phyloP scores from a whole-genome alignment of 2,888 invertebrate genomes.

The Bombylius discolor region DNA sequence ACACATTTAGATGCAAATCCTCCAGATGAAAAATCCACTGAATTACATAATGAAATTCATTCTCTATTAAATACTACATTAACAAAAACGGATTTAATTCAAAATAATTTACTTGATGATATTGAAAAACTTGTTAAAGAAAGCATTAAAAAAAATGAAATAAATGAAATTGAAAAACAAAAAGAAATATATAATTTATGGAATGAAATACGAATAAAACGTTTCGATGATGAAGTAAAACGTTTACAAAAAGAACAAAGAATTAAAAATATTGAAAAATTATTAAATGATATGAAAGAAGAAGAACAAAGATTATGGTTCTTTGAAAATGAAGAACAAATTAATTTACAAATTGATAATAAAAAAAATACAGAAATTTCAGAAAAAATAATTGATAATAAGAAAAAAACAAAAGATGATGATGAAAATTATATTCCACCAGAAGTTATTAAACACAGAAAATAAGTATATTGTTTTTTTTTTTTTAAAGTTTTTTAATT shows the following conservation, averaged over 20 bases:
- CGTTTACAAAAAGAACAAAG: slow-evolving; percentile 39
- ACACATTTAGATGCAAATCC: no score
- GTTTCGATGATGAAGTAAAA: slow-evolving; percentile 46
- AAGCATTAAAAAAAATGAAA: slow-evolving; percentile 21
- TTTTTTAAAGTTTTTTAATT: no score
- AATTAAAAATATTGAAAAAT: slow-evolving; percentile 42
- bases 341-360: slow-evolving; percentile 56
- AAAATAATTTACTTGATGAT: no score
- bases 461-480: no score
- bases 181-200: slow-evolving; percentile 43
- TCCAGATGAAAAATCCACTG: no score
- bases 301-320: slow-evolving; percentile 60
- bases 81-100: no score
- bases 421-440: slow-evolving; percentile 61
- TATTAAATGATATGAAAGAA: slow-evolving; percentile 37
- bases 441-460: slow-evolving; percentile 38
- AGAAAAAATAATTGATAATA: slow-evolving; percentile 38
- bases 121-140: slow-evolving; percentile 19
- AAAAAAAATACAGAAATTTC: slow-evolving; percentile 37
- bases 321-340: slow-evolving; percentile 67
- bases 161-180: slow-evolving; percentile 34
- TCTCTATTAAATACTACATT: no score
- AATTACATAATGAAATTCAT: no score
- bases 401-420: slow-evolving; percentile 37
- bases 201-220: slow-evolving; percentile 43